Evolutionary conservation across 1,140 invertebrate genomes (phyloP).

Genomic region (Babylonia areolata): DNA sequence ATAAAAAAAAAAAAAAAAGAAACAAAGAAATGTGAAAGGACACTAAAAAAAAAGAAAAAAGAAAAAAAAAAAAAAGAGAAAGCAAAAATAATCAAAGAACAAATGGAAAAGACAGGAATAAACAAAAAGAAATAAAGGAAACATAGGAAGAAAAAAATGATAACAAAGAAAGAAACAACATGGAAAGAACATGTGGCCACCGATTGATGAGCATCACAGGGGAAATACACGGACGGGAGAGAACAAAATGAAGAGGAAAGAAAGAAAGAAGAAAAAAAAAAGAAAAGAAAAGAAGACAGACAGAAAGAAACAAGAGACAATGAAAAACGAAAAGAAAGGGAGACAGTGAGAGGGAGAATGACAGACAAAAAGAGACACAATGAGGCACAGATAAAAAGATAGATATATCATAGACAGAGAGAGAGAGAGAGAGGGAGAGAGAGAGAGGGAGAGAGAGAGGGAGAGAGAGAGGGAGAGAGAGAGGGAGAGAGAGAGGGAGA

Average conservation of each 20-base stretch:
- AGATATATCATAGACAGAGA: too few relatives aligned
- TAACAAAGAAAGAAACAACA: background rate
- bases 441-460: too few relatives aligned
- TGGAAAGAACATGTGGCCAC: too few relatives aligned
- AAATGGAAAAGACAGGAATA: background rate
- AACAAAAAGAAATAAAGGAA: background rate
- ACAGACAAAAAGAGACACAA: too few relatives aligned
- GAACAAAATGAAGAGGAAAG: background rate
- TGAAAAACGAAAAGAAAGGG: too few relatives aligned
- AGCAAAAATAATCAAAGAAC: background rate
- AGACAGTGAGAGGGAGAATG: too few relatives aligned
- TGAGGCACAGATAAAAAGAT: too few relatives aligned
- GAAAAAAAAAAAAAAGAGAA: background rate
- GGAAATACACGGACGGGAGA: background rate
- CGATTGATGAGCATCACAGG: too few relatives aligned
- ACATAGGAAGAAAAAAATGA: background rate
- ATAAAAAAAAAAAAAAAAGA: background rate
- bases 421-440: background rate
- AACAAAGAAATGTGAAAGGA: background rate
- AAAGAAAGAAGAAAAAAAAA: conserved; percentile 1
- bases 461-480: too few relatives aligned
- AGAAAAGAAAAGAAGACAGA: background rate
- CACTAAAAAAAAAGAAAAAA: too few relatives aligned
- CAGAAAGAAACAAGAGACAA: too few relatives aligned
- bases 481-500: too few relatives aligned